Percentiles rank a stretch among this genome's conserved stretches.
Conservation (phyloP, 64 coral and sea anemone genomes). For the Stichodactyla mertensii region DNA sequence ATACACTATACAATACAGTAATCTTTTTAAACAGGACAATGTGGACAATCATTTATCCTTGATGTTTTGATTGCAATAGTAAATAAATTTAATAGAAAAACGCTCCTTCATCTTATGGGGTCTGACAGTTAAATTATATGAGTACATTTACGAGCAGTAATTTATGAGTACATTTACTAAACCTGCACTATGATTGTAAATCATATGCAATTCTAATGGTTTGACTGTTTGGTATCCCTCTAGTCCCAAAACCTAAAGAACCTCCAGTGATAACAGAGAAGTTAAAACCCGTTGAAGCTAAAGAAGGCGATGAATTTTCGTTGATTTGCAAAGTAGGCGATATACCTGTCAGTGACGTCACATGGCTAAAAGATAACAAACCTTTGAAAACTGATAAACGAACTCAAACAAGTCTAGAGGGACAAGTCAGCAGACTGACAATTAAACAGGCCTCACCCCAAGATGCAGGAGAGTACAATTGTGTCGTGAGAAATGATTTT, state of each 20-base stretch:
- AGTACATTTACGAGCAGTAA: too few relatives aligned
- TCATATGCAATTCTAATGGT: background rate
- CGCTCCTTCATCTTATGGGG: too few relatives aligned
- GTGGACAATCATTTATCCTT: too few relatives aligned
- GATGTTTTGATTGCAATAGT: too few relatives aligned
- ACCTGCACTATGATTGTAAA: too few relatives aligned
- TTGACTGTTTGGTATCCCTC: background rate
- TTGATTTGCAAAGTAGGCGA: slow-evolving; percentile 44
- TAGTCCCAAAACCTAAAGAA: slow-evolving; percentile 18
- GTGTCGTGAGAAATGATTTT: slow-evolving; percentile 55
- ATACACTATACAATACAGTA: slow-evolving; percentile 8
- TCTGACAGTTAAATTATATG: too few relatives aligned
- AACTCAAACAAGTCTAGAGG: background rate
- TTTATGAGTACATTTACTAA: too few relatives aligned
- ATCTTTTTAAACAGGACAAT: slow-evolving; percentile 3
- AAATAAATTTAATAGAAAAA: too few relatives aligned
- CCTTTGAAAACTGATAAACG: slow-evolving; percentile 33
- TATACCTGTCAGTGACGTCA: slow-evolving; percentile 36
- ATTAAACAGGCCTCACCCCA: slow-evolving; percentile 4
- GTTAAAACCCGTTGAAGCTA: slow-evolving; percentile 29
- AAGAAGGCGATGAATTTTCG: slow-evolving; percentile 46
- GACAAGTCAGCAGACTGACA: background rate
- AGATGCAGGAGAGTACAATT: slow-evolving; percentile 69
- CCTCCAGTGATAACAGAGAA: background rate
- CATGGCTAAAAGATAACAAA: slow-evolving; percentile 65